Conservation (phyloP, 2,797 vertebrate species). For the Clangula hyemalis region DNA sequence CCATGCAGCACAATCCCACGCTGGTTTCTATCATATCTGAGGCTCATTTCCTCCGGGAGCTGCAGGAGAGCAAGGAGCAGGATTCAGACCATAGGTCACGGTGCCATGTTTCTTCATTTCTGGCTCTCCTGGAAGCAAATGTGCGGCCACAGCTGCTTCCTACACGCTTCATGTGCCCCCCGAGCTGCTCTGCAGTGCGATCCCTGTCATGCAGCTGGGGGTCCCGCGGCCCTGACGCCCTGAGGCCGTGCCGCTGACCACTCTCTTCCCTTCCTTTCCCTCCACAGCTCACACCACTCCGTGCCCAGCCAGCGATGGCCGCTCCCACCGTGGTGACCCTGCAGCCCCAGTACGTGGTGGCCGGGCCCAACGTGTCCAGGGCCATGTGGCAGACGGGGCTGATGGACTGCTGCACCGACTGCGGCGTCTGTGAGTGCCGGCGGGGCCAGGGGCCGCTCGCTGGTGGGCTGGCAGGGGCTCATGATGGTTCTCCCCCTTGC, state of each 20-base stretch:
- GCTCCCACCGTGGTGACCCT: not conserved
- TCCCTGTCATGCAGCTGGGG: too few relatives aligned
- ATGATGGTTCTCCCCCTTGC: not conserved
- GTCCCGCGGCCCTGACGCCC: too few relatives aligned
- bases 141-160: not conserved
- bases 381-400: constrained; percentile 82
- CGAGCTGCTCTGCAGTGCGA: too few relatives aligned
- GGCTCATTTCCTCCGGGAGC: not conserved
- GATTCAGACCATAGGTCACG: not conserved
- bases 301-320: not conserved
- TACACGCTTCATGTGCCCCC: not conserved
- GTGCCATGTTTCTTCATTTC: not conserved
- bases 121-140: not conserved
- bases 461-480: not conserved
- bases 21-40: not conserved
- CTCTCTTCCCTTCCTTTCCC: not conserved
- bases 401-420: constrained; percentile 79
- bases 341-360: constrained; percentile 68
- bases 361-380: accelerated
- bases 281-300: not conserved
- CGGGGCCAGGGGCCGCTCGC: too few relatives aligned
- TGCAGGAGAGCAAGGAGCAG: not conserved
- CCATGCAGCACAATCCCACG: not conserved
- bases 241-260: not conserved
- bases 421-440: constrained; percentile 81